Conservation (phyloP, 2,797 vertebrate genomes). For the Malurus splendens region DNA sequence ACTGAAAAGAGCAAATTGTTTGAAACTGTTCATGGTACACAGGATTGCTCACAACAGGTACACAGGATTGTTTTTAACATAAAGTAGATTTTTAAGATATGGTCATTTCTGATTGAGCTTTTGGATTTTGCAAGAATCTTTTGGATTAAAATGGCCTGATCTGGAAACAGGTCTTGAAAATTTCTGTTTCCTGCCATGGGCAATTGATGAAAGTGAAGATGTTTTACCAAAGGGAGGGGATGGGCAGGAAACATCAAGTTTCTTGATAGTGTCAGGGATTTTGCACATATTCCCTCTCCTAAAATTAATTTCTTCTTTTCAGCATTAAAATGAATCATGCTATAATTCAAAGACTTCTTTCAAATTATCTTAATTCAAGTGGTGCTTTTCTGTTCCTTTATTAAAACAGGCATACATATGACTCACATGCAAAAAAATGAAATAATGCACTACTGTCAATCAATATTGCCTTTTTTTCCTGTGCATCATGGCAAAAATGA, state of each 20-base stretch:
- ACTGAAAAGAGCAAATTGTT: neutral
- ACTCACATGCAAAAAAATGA: neutral
- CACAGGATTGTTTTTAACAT: neutral
- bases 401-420: constrained; percentile 1
- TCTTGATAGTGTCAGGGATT: neutral
- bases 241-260: neutral
- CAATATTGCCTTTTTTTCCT: neutral
- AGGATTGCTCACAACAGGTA: neutral
- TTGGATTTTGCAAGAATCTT: neutral
- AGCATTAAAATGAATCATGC: neutral
- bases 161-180: neutral
- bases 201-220: neutral
- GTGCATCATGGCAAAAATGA: neutral
- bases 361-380: neutral
- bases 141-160: neutral
- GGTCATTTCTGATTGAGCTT: neutral
- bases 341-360: neutral
- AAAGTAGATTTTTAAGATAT: neutral
- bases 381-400: neutral
- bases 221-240: neutral
- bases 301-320: constrained; percentile 44
- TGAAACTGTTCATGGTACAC: neutral
- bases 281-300: neutral
- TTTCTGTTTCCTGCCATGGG: neutral
- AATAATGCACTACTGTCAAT: neutral